Base-by-base conservation (phyloP, 2,888 invertebrate genomes). In the Monochamus alternatus region DNA sequence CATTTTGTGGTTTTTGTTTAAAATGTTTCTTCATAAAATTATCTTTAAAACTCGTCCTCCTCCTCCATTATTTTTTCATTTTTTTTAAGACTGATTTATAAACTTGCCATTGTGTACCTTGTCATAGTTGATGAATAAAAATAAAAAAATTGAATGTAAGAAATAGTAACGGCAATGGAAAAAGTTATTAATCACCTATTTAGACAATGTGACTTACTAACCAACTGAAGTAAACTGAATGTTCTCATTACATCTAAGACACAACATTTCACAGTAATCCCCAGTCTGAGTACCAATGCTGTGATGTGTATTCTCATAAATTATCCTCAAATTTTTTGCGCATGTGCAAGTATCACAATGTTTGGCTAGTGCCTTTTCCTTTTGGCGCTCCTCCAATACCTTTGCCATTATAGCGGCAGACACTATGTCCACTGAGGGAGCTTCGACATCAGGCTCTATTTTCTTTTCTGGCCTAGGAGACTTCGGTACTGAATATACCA, bases 331-430 rank as follows among this genome's bases (percentile, higher is more conserved):
- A 83, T 89, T 90, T 74, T 84, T 83, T 72, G 92, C 91, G 87
- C 96, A 96, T 60, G 93, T 93, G 85, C 96, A 96, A 2, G 95
- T 95, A 84, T 95, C 94, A 89, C 96, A 96, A 86, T 96, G 96
- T 87, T 95, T 95, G 2, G 94, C 92, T 69, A 94, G 92, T 73
- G 94, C 93, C 80, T 92, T 88, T 82, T 96, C 96, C 76, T 95
- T 93, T 83, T 96, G 96, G 76, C 95, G 92, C 85, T 97, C 96
- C 88, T 97, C 96, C 44, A 97, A 90, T 78, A 97, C 95, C 90
- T 97, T 97, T 3, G 97, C 96, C 95, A 97, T 95, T 69, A 96
- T 94, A 9, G 96, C 95, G 32, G 97, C 96, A 3, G 97, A 97
- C 12, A 95, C 94, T 83, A 94, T 92, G 84, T 95, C 95, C 70